Evolutionary conservation across 2,113 vertebrate species (phyloP).

Genomic region (Gnathonemus longibarbis): DNA sequence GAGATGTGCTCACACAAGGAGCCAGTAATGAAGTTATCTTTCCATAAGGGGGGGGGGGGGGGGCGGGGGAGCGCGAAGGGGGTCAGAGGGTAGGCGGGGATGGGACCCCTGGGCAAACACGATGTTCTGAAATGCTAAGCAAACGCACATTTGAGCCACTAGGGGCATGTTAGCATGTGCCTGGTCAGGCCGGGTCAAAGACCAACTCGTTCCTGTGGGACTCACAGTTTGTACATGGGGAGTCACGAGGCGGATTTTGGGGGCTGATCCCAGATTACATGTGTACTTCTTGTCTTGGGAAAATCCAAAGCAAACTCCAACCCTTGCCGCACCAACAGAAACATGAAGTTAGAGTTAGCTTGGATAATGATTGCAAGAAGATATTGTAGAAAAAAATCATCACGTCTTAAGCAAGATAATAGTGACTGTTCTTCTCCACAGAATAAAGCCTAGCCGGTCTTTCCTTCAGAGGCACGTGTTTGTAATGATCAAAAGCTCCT

Average conservation of each 20-base stretch:
- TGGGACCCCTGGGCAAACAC: slow-evolving; percentile 6
- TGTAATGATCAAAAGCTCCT: neutral
- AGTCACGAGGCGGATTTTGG: neutral
- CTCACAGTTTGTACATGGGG: slow-evolving; percentile 11
- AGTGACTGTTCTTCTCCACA: neutral
- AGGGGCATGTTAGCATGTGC: neutral
- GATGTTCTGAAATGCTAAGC: slow-evolving; percentile 28
- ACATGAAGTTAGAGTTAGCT: neutral
- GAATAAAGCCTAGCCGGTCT: neutral
- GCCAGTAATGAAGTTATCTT: slow-evolving; percentile 30
- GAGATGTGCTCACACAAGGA: slow-evolving; percentile 27
- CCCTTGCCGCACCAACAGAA: neutral
- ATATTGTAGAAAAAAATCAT: neutral
- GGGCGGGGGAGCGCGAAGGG: neutral
- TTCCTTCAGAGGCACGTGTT: neutral
- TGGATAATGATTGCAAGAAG: neutral
- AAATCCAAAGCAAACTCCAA: neutral
- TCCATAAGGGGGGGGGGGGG: neutral
- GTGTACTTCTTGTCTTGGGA: neutral
- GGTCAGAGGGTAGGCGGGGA: neutral
- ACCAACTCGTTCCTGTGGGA: slow-evolving; percentile 21
- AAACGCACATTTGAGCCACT: slow-evolving; percentile 6
- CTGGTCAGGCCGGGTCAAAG: slow-evolving; percentile 31
- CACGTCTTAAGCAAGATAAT: neutral
- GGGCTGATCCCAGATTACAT: neutral